Percentiles rank a stretch among this genome's conserved stretches.
phyloP scores from a whole-genome alignment of 1,140 invertebrate genomes.

The Amyelois transitella region DNA sequence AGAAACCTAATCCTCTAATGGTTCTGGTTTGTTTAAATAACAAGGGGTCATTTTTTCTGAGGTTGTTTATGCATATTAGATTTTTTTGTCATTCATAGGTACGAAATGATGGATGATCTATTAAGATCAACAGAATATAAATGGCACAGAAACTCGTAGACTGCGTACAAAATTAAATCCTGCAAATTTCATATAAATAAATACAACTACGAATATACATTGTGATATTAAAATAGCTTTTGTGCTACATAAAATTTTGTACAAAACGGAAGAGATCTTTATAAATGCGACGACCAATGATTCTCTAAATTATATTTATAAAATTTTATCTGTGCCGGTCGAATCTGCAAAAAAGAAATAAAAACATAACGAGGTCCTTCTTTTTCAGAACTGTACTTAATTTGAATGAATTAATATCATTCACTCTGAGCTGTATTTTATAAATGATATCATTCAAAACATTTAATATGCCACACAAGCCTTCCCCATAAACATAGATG shows the following conservation, averaged over 20 bases:
- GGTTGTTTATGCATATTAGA: no score
- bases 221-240: slow-evolving; percentile 3
- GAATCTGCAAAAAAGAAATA: background rate
- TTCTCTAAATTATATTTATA: background rate
- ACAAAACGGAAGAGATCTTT: slow-evolving; percentile 10
- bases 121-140: background rate
- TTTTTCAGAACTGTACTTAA: no score
- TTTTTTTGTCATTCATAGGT: no score
- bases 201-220: slow-evolving; percentile 2
- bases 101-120: background rate
- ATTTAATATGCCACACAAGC: no score
- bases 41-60: no score
- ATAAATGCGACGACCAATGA: slow-evolving; percentile 10
- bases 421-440: no score
- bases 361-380: background rate
- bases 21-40: no score
- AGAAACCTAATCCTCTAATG: no score
- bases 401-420: no score
- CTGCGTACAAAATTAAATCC: slow-evolving; percentile 10
- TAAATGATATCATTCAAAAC: no score
- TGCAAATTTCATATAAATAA: slow-evolving; percentile 1
- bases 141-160: background rate
- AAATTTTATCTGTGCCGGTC: background rate
- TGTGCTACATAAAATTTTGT: slow-evolving; percentile 3
- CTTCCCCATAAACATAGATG: no score